A percentile compares a stretch with the other conserved stretches of the same genome.
Evolutionary conservation across 1,140 invertebrate genomes (phyloP).

Genomic region (Lysiphlebus fabarum): DNA sequence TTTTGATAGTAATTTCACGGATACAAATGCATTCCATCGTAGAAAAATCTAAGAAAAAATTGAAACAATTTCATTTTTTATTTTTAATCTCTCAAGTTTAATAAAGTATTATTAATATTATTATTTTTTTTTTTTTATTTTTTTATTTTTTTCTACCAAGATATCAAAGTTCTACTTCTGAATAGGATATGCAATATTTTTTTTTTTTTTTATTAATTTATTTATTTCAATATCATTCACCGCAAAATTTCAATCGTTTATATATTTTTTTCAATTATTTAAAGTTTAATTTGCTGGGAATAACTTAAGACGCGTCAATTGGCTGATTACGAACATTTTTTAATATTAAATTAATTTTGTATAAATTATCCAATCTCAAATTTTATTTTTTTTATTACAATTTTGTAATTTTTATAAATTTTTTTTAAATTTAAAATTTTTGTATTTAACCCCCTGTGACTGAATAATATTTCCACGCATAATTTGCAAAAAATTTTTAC

Average conservation of each 20-base stretch:
- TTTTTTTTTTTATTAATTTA: conserved; percentile 25
- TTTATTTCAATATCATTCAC: conserved; percentile 1
- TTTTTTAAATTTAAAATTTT: conserved; percentile 25
- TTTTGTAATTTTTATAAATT: conserved; percentile 32
- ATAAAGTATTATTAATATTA: conserved; percentile 27
- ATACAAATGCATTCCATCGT: conserved; percentile 13
- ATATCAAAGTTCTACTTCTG: conserved; percentile 39
- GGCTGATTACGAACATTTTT: conserved; percentile 33
- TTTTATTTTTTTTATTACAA: conserved; percentile 30
- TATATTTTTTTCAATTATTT: too few species aligned
- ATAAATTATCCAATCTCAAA: conserved; percentile 30
- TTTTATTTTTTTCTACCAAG: conserved; percentile 20
- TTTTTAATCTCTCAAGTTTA: conserved; percentile 23
- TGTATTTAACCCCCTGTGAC: conserved; percentile 27
- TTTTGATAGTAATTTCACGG: conserved; percentile 5
- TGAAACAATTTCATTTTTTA: conserved; percentile 10
- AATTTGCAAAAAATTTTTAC: conserved; percentile 41
- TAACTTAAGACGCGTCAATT: conserved; percentile 22
- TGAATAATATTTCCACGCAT: conserved; percentile 30
- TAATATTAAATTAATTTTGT: conserved; percentile 30
- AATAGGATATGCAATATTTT: conserved; percentile 44
- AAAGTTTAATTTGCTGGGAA: conserved; percentile 10
- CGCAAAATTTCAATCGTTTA: conserved; percentile 8
- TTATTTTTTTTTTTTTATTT: conserved; percentile 16
- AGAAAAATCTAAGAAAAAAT: conserved; percentile 27